Evolutionary conservation across 2,888 invertebrate species (phyloP).

Genomic region (Drosophila tripunctata): DNA sequence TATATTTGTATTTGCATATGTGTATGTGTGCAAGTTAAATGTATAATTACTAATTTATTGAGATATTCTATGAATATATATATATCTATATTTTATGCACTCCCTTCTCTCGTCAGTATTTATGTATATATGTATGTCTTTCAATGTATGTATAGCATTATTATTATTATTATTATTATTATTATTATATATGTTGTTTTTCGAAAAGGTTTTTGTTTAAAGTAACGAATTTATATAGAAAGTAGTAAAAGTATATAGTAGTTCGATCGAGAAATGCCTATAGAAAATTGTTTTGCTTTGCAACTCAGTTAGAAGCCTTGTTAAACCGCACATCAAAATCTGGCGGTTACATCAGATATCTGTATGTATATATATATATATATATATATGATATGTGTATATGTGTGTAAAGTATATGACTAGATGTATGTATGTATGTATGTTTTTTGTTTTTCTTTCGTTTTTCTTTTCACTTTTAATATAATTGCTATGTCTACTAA

Average conservation of each 20-base stretch:
- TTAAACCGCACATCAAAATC: too few species aligned
- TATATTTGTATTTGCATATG: conserved; percentile 31
- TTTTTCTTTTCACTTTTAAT: too few species aligned
- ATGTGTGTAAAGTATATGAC: conserved; percentile 60
- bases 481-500: conserved; percentile 55
- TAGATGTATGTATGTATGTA: conserved; percentile 64
- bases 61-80: conserved; percentile 74
- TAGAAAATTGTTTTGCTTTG: conserved; percentile 66
- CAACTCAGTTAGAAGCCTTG: conserved; percentile 64
- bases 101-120: background rate
- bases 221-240: background rate
- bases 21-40: conserved; percentile 36
- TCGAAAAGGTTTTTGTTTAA: background rate
- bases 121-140: conserved; percentile 47
- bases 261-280: conserved; percentile 30
- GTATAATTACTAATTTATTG: conserved; percentile 67
- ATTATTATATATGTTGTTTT: conserved; percentile 2
- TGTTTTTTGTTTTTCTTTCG: too few species aligned
- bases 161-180: too few species aligned
- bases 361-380: conserved; percentile 15
- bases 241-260: conserved; percentile 8
- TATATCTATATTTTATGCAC: conserved; percentile 20
- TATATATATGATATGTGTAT: too few species aligned
- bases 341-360: background rate
- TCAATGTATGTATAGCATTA: conserved; percentile 27